These are phyloP conservation scores for Brachionus rotundiformis DNA, from an alignment of 1,140 invertebrate species.

Conservation along the genomic window DNA sequence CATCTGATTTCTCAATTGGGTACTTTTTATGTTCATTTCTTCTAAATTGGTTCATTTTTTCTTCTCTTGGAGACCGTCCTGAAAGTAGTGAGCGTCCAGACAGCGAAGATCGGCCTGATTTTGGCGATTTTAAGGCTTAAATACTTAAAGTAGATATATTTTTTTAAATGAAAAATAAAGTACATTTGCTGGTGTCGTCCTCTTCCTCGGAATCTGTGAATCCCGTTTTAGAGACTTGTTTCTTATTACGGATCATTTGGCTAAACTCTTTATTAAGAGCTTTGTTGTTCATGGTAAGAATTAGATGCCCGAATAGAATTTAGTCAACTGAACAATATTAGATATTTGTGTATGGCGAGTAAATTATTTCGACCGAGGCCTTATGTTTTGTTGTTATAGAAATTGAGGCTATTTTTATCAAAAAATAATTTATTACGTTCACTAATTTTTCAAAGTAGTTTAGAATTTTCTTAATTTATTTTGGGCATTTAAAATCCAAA, in stretches of 20 bases:
- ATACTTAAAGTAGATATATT: not conserved
- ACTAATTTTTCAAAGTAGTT: not conserved
- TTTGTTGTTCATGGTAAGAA: conserved; percentile 34
- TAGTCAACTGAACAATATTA: not conserved
- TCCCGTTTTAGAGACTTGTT: not conserved
- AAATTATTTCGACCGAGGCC: not conserved
- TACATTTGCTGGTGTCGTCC: conserved; percentile 28
- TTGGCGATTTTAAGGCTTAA: conserved; percentile 42
- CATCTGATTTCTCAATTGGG: conserved; percentile 11
- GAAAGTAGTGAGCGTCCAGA: not conserved
- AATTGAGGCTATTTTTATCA: not conserved
- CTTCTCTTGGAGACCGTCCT: conserved; percentile 11
- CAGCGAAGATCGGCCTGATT: conserved; percentile 5
- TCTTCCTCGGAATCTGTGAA: conserved; percentile 39
- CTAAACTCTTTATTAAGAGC: conserved; percentile 32
- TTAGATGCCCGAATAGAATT: not conserved
- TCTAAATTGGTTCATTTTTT: not conserved
- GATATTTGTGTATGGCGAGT: not conserved
- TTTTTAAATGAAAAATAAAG: not conserved
- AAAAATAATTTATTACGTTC: not conserved
- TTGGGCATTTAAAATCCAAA: not conserved
- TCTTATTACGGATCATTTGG: conserved; percentile 14
- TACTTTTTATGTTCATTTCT: not conserved
- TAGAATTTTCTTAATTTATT: not conserved
- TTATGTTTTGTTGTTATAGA: not conserved